Base-by-base conservation (phyloP, 2,113 vertebrate species). In the Trichechus manatus region DNA sequence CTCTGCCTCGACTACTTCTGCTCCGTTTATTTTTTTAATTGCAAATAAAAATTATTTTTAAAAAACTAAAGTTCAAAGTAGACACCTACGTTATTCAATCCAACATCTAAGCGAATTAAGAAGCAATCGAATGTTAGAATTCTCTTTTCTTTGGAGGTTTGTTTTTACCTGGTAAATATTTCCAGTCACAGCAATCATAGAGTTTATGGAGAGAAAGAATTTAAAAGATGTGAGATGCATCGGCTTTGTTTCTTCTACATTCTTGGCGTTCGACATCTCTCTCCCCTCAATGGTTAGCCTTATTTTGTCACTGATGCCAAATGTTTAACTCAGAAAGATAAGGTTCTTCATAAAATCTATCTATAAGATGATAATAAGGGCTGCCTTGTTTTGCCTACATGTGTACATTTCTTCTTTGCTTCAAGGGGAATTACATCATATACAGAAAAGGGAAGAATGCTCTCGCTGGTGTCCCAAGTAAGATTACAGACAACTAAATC, bases 401-500 rank as follows among this genome's bases (percentile, higher is more conserved):
- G 3, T 15, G 44, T 27, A 70, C 50, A 23, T 79, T 84, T 44
- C 36, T 72, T 86, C 47, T 85, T 72, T 77, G 25, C 36, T 47
- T 75, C 75, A 14, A 19, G 64, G 47, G 25, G 81, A 36, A 70
- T 83, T 87, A 47, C 85, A 66, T 80, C 59, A 74, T 3, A 66
- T 25, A 36, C 0, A 5, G n/a, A 10, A 61, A 79, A 17, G 53
- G 42, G 15, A 31, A 36, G 20, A 23, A 29, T 5, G 23, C 29
- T 42, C 25, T 94, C 61, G 64, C 91, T 14, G 19, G 56, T 2
- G 9, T 61, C 82, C 56, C 1, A 0, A 59, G 82, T 39, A 87
- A 93, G 56, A 77, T 93, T 31, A 83, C 89, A 80, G 23, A 20
- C 56, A 31, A 70, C 89, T 94, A 83, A 89, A 86, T 89, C 79